Conservation (phyloP, 2,888 invertebrate genomes). For the Hirtodrosophila confusa region DNA sequence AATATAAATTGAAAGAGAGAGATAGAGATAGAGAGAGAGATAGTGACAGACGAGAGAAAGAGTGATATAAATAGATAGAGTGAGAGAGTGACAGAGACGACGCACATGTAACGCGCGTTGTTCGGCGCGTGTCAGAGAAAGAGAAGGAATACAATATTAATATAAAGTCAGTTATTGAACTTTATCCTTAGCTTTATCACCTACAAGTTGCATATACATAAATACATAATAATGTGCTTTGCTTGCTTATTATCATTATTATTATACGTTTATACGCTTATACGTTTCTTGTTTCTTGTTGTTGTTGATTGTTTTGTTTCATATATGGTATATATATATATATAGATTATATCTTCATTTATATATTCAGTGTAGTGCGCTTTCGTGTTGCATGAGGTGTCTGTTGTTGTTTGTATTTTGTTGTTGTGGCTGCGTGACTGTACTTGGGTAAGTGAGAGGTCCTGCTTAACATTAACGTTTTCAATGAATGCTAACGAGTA, state of each 20-base stretch:
- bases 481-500: background rate
- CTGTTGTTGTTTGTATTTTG: conserved; percentile 24
- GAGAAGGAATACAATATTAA: conserved; percentile 68
- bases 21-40: conserved; percentile 10
- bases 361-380: conserved; percentile 43
- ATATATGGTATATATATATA: background rate
- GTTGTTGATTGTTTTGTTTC: too few species aligned
- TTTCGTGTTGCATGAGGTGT: conserved; percentile 45
- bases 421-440: conserved; percentile 34
- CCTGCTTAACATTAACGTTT: conserved; percentile 14
- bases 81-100: conserved; percentile 14
- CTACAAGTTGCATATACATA: conserved; percentile 54
- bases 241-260: conserved; percentile 29
- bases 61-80: conserved; percentile 17
- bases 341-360: background rate
- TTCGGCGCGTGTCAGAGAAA: conserved; percentile 65
- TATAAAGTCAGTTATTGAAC: conserved; percentile 49
- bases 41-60: conserved; percentile 5
- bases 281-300: conserved; percentile 27
- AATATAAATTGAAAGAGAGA: conserved; percentile 8
- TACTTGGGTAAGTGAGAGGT: conserved; percentile 22
- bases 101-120: conserved; percentile 58
- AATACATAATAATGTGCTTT: conserved; percentile 58
- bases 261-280: conserved; percentile 16
- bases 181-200: conserved; percentile 53